Percentiles rank a stretch among this genome's conserved stretches.
These are phyloP conservation scores for Pangasius larnaudii DNA, from an alignment of 2,797 vertebrate species.

Conservation along the genomic window DNA sequence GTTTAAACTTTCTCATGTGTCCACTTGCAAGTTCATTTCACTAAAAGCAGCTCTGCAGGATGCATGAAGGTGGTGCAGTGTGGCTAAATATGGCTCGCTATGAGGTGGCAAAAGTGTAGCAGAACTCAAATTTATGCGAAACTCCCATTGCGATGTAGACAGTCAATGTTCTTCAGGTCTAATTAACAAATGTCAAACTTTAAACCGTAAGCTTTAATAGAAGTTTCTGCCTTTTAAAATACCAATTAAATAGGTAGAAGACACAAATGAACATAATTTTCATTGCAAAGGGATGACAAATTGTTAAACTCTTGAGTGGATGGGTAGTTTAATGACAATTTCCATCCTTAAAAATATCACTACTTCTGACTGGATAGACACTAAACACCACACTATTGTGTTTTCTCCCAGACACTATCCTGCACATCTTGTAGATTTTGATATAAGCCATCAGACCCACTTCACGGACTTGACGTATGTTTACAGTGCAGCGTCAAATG, in stretches of 20 bases:
- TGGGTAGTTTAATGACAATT: neutral
- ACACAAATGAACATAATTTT: neutral
- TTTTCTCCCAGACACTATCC: neutral
- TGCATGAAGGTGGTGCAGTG: neutral
- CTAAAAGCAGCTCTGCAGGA: neutral
- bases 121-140: neutral
- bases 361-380: neutral
- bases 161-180: neutral
- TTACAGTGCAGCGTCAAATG: neutral
- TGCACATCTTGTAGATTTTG: neutral
- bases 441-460: neutral
- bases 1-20: neutral
- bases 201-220: neutral
- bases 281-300: neutral
- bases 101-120: neutral
- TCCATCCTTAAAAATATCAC: neutral
- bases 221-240: neutral
- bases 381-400: neutral
- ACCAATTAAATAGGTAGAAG: neutral
- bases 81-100: no score
- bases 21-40: neutral
- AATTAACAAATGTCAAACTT: neutral
- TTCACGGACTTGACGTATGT: no score
- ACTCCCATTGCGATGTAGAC: neutral
- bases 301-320: neutral